Base-by-base conservation (phyloP, 2,797 vertebrate genomes). In the Ceryle rudis region DNA sequence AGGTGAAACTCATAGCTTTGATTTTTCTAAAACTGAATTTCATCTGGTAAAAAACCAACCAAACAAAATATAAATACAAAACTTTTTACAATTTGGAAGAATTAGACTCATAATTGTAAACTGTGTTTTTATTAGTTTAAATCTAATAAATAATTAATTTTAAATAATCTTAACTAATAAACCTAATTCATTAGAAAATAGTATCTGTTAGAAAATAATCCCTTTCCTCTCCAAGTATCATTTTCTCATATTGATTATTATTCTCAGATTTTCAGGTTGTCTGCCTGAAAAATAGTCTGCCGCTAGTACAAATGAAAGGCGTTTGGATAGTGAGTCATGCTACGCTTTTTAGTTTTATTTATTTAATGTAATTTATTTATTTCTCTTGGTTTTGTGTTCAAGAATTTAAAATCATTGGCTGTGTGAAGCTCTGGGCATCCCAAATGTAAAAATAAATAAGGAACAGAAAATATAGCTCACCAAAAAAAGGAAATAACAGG, bases 171-270 rank as follows among this genome's bases (percentile, higher is more conserved):
- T 61, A 61, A 44, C 70, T 81, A 94, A 81, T 84, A 79, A 92
- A 89, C 75, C n/a, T 73, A 62, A 86, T 92, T 86, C 23, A 78
- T 55, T 89, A 71, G 57, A 78, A 88, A 85, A 51, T 51, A 69
- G 10, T 51, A 8, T 46, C 44, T 13, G 17, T 55, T 90, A 67
- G 47, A 93, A 92, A 91, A 84, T 74, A 86, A 93, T 49, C 39
- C 31, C 7, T 88, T 79, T 86, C 51, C 18, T 81, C 35, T 58
- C 81, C 18, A 18, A 81, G 66, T 74, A 71, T 66, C 51, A 82
- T 95, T 93, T 93, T 88, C 52, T 90, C 75, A 31, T 90, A 93
- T 73, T 71, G 55, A 93, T 96, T 86, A 89, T 58, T 95, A 82
- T 93, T 89, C 86, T 87, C 41, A 73, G 39, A 80, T 84, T 93